Evolutionary conservation across 2,888 invertebrate species (phyloP), one percentile per base, ranked within the genome.

Genomic region (Cosmia pyralina): DNA sequence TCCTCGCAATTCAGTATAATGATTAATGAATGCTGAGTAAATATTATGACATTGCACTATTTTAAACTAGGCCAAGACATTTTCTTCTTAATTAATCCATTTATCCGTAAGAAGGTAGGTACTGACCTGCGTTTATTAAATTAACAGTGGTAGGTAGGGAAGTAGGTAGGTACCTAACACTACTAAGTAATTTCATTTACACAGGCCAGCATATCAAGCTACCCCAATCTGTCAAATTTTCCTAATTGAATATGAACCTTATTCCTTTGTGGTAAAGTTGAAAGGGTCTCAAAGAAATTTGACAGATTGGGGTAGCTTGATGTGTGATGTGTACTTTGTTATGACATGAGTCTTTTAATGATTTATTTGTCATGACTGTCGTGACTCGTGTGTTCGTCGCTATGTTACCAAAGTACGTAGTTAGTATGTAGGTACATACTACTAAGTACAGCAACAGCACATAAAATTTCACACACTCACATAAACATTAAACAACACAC

Each of bases 91-190:
- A n/a, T n/a, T 48, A 48, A 41, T 63, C 78, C 50, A 46, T n/a
- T 70, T 22, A 38, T 52, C 52, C 15, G 1, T 11, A n/a, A 6
- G 28, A 2, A 28, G 28, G 34, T 55, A 19, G 11, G 2, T 46
- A n/a, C 28, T 48, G n/a, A 34, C 55, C 41, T 75, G 46, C 8
- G 34, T 38, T 76, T 50, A 69, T 48, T 62, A n/a, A 22, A 76
- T 76, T 76, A 65, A 46, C 22, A 19, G 28, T n/a, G 6, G n/a
- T 63, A 48, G 7, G 11, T 59, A 50, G 34, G 4, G 6, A 5
- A 44, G 8, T 28, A 52, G 3, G 8, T 38, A 55, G 6, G 28
- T 55, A 68, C 17, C 17, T 34, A 19, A 38, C 4, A n/a, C 10
- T 58, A 44, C 44, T 41, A 50, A 76, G 52, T 53, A n/a, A 28